phyloP scores from a whole-genome alignment of 2,888 invertebrate species.

The Pterostichus madidus region DNA sequence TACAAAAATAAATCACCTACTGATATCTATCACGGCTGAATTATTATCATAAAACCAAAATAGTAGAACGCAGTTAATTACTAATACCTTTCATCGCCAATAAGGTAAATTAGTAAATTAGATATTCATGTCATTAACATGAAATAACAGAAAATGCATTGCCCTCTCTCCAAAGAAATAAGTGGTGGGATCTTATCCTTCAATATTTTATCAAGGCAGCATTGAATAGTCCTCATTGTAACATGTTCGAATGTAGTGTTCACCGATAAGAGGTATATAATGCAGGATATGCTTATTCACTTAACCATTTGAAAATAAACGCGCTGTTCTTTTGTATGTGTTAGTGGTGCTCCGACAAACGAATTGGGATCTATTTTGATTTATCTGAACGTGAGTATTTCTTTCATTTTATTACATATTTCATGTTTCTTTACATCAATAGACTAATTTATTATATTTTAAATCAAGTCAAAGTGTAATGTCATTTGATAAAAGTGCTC shows the following conservation, averaged over 20 bases:
- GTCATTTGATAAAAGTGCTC: no score
- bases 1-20: no score
- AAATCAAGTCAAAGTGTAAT: no score
- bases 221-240: slow-evolving; percentile 21
- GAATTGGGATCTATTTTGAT: slow-evolving; percentile 21
- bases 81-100: no score
- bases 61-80: no score
- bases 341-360: background rate
- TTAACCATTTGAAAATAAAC: background rate
- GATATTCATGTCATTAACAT: slow-evolving; percentile 7
- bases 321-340: background rate
- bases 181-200: slow-evolving; percentile 41
- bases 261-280: slow-evolving; percentile 28
- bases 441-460: no score
- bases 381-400: background rate
- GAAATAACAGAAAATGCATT: slow-evolving; percentile 12
- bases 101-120: no score
- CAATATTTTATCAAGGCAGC: slow-evolving; percentile 28
- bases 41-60: no score
- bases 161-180: background rate
- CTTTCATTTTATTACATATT: background rate
- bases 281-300: slow-evolving; percentile 37
- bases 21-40: no score
- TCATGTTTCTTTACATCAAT: no score
- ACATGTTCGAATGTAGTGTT: slow-evolving; percentile 23